A percentile compares a stretch with the other conserved stretches of the same genome.
phyloP scores from a whole-genome alignment of 2,797 vertebrate genomes.

The Morus bassanus region DNA sequence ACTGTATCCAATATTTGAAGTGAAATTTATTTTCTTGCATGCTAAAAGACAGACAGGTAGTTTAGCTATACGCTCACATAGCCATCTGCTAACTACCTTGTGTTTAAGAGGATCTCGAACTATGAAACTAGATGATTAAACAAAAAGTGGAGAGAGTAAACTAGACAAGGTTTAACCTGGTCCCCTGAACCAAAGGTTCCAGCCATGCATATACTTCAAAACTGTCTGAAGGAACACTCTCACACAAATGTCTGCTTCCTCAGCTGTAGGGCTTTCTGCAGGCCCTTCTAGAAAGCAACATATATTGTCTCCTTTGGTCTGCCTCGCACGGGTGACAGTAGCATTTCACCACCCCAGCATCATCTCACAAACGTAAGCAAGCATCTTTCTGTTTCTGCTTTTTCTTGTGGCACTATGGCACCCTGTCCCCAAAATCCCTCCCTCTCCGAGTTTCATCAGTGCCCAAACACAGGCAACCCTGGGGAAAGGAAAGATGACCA shows the following conservation, averaged over 20 bases:
- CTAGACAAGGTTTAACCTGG: neutral
- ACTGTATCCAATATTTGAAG: neutral
- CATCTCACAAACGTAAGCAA: neutral
- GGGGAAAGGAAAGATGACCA: neutral
- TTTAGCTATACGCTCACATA: neutral
- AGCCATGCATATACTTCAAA: neutral
- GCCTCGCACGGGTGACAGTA: accelerated
- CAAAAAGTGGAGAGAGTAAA: neutral
- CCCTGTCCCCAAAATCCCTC: neutral
- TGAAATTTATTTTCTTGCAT: neutral
- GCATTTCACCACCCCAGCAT: accelerated
- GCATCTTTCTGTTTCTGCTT: neutral
- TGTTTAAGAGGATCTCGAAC: neutral
- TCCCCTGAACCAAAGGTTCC: neutral
- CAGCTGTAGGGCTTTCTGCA: neutral
- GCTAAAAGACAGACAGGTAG: neutral
- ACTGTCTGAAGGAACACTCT: neutral
- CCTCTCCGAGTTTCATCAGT: accelerated
- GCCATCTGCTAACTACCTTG: neutral
- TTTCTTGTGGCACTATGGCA: neutral
- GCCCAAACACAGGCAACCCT: neutral
- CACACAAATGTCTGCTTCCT: neutral
- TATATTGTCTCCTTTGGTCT: neutral
- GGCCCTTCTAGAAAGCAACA: neutral
- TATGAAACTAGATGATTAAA: neutral